Conservation (phyloP, 1,140 invertebrate genomes). For the Araneus ventricosus region DNA sequence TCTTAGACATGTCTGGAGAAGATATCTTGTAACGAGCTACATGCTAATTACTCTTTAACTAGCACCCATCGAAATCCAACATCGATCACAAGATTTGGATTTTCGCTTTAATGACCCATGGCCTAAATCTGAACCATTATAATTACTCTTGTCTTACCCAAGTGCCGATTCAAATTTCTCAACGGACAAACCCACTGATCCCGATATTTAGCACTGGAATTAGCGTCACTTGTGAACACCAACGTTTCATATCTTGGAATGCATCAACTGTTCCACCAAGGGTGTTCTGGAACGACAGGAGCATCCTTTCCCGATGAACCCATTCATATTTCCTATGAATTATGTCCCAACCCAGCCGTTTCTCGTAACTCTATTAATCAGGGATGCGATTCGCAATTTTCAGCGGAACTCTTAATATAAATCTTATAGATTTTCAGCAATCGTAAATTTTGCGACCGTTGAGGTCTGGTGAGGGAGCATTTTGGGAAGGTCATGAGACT, state of each 20-base stretch:
- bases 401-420: constrained; percentile 51
- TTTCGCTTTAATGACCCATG: background rate
- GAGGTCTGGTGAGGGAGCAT: background rate
- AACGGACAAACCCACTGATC: constrained; percentile 19
- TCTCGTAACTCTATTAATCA: constrained; percentile 61
- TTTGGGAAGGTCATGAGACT: background rate
- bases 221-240: constrained; percentile 3
- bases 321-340: constrained; percentile 52
- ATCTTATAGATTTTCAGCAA: constrained; percentile 38
- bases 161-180: constrained; percentile 32
- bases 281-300: background rate
- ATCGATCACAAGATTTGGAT: constrained; percentile 7
- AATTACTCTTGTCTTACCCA: constrained; percentile 40
- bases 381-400: constrained; percentile 43
- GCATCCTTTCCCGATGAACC: background rate
- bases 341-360: background rate
- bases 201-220: constrained; percentile 54
- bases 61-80: background rate
- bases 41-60: background rate
- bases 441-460: constrained; percentile 34
- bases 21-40: background rate
- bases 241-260: constrained; percentile 38
- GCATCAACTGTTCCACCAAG: constrained; percentile 48
- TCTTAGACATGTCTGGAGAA: background rate
- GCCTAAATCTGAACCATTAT: constrained; percentile 26